These are phyloP conservation scores for Panurus biarmicus DNA, from an alignment of 2,113 vertebrate species.

Conservation along the genomic window DNA sequence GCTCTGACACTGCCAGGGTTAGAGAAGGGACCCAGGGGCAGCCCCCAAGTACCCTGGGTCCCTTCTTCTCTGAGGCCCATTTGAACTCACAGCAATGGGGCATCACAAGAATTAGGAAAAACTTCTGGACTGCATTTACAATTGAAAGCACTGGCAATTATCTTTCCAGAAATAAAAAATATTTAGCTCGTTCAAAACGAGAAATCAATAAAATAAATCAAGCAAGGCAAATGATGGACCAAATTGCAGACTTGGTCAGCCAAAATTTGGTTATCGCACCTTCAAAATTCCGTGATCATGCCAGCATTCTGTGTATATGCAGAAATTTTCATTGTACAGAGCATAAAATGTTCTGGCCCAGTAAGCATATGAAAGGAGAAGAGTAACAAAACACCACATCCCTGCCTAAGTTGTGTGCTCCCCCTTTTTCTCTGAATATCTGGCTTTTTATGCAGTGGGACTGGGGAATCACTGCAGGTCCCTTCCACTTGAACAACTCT, in stretches of 20 bases:
- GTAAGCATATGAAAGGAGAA: not conserved
- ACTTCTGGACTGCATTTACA: not conserved
- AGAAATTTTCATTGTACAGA: not conserved
- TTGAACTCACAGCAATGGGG: not conserved
- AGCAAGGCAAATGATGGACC: not conserved
- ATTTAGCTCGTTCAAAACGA: not conserved
- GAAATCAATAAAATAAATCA: not conserved
- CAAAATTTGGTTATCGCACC: not conserved
- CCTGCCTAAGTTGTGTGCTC: rapidly evolving
- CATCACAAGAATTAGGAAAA: not conserved
- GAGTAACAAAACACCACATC: not conserved
- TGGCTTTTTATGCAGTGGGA: not conserved
- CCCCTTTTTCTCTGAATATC: not conserved
- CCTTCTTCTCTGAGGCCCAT: not conserved
- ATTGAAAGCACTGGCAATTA: not conserved
- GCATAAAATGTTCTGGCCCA: not conserved
- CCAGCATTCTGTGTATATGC: not conserved
- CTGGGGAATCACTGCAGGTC: not conserved
- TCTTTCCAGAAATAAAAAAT: not conserved
- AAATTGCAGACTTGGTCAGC: not conserved
- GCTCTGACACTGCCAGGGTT: not conserved
- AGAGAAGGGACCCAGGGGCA: not conserved
- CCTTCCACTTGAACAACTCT: not conserved
- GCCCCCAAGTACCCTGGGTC: not conserved
- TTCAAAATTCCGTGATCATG: not conserved